Evolutionary conservation across 2,113 vertebrate species (phyloP).

Genomic region (Empidonax alnorum): DNA sequence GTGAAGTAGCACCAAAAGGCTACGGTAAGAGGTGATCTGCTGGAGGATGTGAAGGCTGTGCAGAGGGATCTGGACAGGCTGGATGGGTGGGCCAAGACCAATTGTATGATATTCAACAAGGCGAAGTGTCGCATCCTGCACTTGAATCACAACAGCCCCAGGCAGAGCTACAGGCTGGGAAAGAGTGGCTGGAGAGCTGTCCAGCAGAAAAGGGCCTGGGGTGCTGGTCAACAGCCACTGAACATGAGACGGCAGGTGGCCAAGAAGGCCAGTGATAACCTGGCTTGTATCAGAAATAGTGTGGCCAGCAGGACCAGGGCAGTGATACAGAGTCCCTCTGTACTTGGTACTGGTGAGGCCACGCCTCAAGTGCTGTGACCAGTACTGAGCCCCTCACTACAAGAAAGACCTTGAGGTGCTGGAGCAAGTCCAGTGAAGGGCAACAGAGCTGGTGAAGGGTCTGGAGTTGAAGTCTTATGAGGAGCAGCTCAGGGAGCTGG

Average conservation of each 20-base stretch:
- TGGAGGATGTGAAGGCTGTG: not conserved
- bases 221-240: not conserved
- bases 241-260: not conserved
- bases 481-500: not conserved
- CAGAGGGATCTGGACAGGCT: not conserved
- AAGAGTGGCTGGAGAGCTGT: not conserved
- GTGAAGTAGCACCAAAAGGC: not conserved
- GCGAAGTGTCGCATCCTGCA: not conserved
- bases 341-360: not conserved
- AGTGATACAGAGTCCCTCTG: not conserved
- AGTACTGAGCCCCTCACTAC: not conserved
- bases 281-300: not conserved
- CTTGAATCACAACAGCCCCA: not conserved
- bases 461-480: not conserved
- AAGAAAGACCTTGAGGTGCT: not conserved
- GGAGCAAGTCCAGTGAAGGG: not conserved
- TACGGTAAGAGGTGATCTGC: not conserved
- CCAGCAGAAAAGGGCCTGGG: not conserved
- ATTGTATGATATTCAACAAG: not conserved
- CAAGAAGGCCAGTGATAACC: not conserved
- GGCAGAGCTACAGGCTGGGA: not conserved
- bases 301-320: not conserved
- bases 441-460: not conserved
- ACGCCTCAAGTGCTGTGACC: not conserved
- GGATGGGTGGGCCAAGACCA: not conserved